phyloP scores from a whole-genome alignment of 2,113 vertebrate genomes.

The Genyomyrus donnyi region DNA sequence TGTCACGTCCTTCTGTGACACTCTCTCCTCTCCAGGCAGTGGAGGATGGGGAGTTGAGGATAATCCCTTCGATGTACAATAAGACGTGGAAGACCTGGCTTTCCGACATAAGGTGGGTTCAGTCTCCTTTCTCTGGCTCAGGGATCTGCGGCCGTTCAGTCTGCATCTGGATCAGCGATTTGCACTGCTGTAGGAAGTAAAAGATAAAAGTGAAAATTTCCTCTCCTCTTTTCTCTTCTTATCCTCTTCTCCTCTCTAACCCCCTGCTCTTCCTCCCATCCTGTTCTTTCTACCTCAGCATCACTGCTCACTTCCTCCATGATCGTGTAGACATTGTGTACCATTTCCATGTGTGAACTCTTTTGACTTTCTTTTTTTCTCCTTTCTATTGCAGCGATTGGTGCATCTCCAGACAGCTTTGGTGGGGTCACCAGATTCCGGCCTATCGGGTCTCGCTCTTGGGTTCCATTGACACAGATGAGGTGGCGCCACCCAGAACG shows the following conservation, averaged over 20 bases:
- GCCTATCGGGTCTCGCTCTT: no score
- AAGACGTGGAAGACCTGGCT: slow-evolving; percentile 83
- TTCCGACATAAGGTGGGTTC: slow-evolving; percentile 62
- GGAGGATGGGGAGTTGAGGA: slow-evolving; percentile 58
- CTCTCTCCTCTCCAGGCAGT: slow-evolving; percentile 59
- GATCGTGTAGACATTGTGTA: no score
- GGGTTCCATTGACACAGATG: slow-evolving; percentile 16
- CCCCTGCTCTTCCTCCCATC: neutral
- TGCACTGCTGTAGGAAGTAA: neutral
- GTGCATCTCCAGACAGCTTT: slow-evolving; percentile 73
- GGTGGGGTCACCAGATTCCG: slow-evolving; percentile 69
- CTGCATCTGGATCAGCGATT: neutral
- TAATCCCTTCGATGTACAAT: slow-evolving; percentile 65
- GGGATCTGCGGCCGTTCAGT: neutral
- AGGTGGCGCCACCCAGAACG: slow-evolving; percentile 40
- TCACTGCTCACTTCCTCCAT: neutral
- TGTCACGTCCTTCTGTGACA: neutral
- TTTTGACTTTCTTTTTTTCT: neutral
- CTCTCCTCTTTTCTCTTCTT: neutral
- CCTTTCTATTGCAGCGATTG: slow-evolving; percentile 56
- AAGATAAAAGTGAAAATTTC: neutral
- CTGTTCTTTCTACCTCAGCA: neutral
- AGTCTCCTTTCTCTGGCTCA: neutral
- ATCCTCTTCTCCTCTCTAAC: neutral
- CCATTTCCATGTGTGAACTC: neutral